phyloP scores from a whole-genome alignment of 2,113 vertebrate species.

The Tauraco erythrolophus region DNA sequence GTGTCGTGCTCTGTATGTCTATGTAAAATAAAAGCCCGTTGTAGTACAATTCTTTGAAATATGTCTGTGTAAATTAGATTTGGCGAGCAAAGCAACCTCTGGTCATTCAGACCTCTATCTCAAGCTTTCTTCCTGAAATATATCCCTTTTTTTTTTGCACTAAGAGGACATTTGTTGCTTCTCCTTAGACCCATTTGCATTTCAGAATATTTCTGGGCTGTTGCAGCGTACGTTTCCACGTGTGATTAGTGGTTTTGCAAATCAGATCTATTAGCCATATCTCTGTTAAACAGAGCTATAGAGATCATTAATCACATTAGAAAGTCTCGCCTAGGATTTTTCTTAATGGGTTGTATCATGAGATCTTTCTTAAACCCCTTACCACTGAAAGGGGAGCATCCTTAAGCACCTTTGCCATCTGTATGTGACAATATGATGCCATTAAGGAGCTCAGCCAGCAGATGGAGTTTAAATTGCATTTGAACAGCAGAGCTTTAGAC shows the following conservation, averaged over 20 bases:
- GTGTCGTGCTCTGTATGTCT: not conserved
- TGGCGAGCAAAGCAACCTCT: not conserved
- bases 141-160: not conserved
- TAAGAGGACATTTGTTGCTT: not conserved
- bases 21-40: not conserved
- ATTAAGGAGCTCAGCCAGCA: slow-evolving; percentile 54
- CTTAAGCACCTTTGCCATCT: not conserved
- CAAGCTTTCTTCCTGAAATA: not conserved
- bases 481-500: not conserved
- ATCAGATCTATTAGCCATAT: not conserved
- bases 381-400: not conserved
- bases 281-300: not conserved
- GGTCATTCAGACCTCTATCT: not conserved
- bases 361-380: not conserved
- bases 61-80: not conserved
- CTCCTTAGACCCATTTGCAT: rapidly evolving
- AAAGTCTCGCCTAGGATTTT: not conserved
- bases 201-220: not conserved
- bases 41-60: not conserved
- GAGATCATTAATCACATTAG: not conserved
- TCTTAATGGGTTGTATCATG: not conserved
- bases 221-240: not conserved
- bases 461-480: slow-evolving; percentile 64
- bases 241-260: not conserved
- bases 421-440: not conserved